Conservation (phyloP, 1,140 invertebrate genomes). For the Bombus sibiricus region DNA sequence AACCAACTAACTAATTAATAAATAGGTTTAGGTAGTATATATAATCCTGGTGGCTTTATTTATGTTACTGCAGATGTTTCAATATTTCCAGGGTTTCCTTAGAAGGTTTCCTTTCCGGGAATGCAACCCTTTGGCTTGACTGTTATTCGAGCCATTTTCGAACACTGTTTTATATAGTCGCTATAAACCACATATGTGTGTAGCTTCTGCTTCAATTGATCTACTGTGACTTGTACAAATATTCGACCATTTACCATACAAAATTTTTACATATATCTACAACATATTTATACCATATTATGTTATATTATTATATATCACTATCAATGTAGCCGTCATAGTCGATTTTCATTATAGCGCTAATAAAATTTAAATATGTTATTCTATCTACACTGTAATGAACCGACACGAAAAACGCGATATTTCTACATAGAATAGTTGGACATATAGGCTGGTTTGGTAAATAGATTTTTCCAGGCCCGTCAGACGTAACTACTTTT, state of each 20-base stretch:
- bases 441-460: neutral
- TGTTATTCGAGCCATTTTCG: neutral
- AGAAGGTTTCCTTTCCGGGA: slow-evolving; percentile 24
- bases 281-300: no score
- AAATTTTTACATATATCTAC: neutral
- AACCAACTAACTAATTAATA: neutral
- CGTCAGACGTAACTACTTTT: neutral
- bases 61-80: slow-evolving; percentile 2
- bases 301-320: no score
- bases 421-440: neutral
- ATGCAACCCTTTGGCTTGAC: neutral
- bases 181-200: neutral
- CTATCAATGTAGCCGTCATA: no score
- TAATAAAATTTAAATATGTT: no score
- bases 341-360: no score
- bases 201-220: neutral
- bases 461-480: neutral
- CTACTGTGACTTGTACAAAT: neutral
- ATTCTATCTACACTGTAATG: neutral
- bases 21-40: neutral
- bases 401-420: neutral
- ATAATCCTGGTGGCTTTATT: neutral
- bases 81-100: slow-evolving; percentile 37
- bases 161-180: neutral
- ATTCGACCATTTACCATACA: neutral